These are phyloP conservation scores for Tanytarsus gracilentus DNA, from an alignment of 2,888 invertebrate species.

Conservation along the genomic window DNA sequence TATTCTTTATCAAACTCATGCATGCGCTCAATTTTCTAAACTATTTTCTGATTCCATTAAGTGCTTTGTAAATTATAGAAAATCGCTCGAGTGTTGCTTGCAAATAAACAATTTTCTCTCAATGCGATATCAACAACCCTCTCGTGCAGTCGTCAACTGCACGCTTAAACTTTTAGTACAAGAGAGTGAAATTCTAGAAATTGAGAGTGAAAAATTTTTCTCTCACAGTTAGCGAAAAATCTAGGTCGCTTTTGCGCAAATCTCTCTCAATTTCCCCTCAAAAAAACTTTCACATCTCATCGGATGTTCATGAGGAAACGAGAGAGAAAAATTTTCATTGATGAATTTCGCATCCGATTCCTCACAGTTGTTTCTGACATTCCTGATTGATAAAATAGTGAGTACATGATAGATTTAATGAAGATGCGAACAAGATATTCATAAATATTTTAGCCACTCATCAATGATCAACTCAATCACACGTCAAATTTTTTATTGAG, in stretches of 20 bases:
- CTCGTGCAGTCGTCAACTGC: too few relatives aligned
- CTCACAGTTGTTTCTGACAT: conserved; percentile 27
- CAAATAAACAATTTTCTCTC: too few relatives aligned
- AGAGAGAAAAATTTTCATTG: neutral
- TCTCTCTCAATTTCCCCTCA: neutral
- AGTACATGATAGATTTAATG: neutral
- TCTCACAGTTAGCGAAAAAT: neutral
- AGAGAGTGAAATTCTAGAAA: neutral
- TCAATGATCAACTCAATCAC: too few relatives aligned
- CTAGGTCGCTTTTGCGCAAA: conserved; percentile 12
- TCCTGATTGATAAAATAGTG: conserved; percentile 23
- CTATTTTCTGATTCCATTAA: too few relatives aligned
- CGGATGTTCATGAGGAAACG: neutral
- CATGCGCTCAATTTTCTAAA: too few relatives aligned
- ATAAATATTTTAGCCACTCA: too few relatives aligned
- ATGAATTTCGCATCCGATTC: conserved; percentile 8
- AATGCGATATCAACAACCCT: too few relatives aligned
- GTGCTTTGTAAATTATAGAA: too few relatives aligned
- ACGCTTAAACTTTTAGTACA: neutral
- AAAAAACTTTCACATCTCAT: neutral
- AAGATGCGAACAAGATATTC: too few relatives aligned
- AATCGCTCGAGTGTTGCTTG: too few relatives aligned
- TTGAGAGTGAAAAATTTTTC: neutral
- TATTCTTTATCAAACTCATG: too few relatives aligned
- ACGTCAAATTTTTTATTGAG: too few relatives aligned